Evolutionary conservation across 2,888 invertebrate genomes (phyloP).

Genomic region (Chydorus sphaericus): DNA sequence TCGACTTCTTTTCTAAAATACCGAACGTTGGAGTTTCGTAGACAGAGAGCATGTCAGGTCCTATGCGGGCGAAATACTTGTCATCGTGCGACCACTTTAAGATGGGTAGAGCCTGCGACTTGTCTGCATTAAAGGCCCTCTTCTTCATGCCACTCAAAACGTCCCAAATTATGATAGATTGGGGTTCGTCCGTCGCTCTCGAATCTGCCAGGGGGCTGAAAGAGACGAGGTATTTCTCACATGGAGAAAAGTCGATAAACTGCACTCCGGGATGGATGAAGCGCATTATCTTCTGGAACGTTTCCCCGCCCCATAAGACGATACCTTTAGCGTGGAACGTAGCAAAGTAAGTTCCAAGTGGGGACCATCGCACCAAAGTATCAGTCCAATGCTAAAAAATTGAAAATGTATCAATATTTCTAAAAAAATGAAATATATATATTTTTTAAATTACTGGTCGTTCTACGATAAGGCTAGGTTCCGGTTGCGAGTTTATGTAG

Average conservation of each 20-base stretch:
- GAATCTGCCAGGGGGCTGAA: slow-evolving; percentile 62
- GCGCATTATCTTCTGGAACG: slow-evolving; percentile 78
- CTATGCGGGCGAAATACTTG: slow-evolving; percentile 80
- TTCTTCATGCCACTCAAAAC: slow-evolving; percentile 87
- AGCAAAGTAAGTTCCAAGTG: slow-evolving; percentile 86
- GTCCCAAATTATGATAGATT: slow-evolving; percentile 87
- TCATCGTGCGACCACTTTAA: slow-evolving; percentile 97
- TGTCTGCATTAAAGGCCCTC: slow-evolving; percentile 73
- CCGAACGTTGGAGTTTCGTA: slow-evolving; percentile 95
- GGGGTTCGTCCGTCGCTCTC: slow-evolving; percentile 42
- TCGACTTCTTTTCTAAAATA: slow-evolving; percentile 81
- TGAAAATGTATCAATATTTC: slow-evolving; percentile 15
- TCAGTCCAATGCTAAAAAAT: slow-evolving; percentile 76
- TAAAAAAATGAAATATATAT: background rate
- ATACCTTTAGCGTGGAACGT: slow-evolving; percentile 94
- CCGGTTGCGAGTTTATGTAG: slow-evolving; percentile 78
- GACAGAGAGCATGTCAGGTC: slow-evolving; percentile 69
- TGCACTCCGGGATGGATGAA: slow-evolving; percentile 82
- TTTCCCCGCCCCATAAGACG: slow-evolving; percentile 92
- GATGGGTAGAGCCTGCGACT: slow-evolving; percentile 64
- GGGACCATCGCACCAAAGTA: slow-evolving; percentile 94
- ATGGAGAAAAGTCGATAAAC: slow-evolving; percentile 93
- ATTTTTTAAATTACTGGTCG: slow-evolving; percentile 44
- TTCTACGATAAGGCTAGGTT: slow-evolving; percentile 66
- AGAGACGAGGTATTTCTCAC: slow-evolving; percentile 87